Percentiles rank a stretch among this genome's conserved stretches.
Evolutionary conservation across 2,797 vertebrate species (phyloP).

Genomic region (Heteromormyrus szaboi): DNA sequence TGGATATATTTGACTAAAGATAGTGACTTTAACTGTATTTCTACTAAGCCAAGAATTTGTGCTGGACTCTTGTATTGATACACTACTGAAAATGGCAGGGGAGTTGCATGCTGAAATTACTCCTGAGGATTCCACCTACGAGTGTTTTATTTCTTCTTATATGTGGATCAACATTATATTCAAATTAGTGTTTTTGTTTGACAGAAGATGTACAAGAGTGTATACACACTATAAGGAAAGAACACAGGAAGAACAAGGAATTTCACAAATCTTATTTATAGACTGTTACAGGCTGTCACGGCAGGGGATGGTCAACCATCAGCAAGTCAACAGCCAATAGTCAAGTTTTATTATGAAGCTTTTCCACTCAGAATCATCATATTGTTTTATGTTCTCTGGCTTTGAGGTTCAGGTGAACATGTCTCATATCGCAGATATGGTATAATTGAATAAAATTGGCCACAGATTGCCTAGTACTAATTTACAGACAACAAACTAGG

Average conservation of each 20-base stretch:
- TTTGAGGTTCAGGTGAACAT: neutral
- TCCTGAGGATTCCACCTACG: neutral
- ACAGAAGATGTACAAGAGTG: neutral
- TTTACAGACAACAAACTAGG: neutral
- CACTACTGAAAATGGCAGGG: neutral
- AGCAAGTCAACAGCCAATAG: neutral
- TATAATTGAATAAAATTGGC: neutral
- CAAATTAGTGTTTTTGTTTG: neutral
- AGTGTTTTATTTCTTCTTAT: neutral
- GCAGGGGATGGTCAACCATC: neutral
- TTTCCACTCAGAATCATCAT: neutral
- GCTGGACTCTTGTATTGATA: neutral
- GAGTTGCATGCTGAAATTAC: neutral
- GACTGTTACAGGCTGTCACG: neutral
- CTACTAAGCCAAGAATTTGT: neutral
- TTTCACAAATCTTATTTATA: neutral
- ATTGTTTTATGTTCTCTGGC: neutral
- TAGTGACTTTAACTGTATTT: neutral
- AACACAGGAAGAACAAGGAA: neutral
- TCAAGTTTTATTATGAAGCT: neutral
- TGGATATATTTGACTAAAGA: neutral
- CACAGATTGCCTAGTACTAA: neutral
- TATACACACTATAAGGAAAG: neutral
- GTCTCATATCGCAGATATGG: neutral
- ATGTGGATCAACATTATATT: neutral